phyloP scores from a whole-genome alignment of 2,797 vertebrate genomes.

The Pampus argenteus region DNA sequence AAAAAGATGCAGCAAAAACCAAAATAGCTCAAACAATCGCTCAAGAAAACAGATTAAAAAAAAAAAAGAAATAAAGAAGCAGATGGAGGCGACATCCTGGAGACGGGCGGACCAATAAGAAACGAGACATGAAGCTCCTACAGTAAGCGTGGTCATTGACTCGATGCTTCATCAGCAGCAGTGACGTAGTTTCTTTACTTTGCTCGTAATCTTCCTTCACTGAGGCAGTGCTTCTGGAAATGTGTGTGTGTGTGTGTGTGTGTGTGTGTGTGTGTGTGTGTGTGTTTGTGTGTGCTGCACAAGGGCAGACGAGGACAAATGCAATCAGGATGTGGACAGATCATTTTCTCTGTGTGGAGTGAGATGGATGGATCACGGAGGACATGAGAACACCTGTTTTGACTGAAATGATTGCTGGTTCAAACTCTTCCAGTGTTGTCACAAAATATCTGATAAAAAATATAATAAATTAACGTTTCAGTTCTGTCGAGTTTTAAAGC shows the following conservation, averaged over 20 bases:
- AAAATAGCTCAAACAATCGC: not conserved
- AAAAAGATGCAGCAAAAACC: too few relatives aligned
- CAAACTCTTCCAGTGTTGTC: too few relatives aligned
- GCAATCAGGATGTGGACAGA: conserved; percentile 8
- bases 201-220: conserved; percentile 15
- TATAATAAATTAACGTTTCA: not conserved
- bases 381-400: not conserved
- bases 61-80: not conserved
- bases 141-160: conserved; percentile 6
- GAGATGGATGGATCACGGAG: not conserved
- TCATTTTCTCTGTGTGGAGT: not conserved
- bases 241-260: conserved; percentile 3
- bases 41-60: not conserved
- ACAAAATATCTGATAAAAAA: not conserved
- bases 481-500: not conserved
- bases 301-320: conserved; percentile 54
- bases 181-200: conserved; percentile 12
- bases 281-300: not conserved
- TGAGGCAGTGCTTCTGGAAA: conserved; percentile 13
- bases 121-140: conserved; percentile 3
- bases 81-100: not conserved
- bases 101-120: conserved; percentile 24
- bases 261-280: not conserved
- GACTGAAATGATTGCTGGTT: not conserved
- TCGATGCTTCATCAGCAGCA: conserved; percentile 17